Evolutionary conservation across 2,113 vertebrate species (phyloP).

Genomic region (Emydura subglobosa): DNA sequence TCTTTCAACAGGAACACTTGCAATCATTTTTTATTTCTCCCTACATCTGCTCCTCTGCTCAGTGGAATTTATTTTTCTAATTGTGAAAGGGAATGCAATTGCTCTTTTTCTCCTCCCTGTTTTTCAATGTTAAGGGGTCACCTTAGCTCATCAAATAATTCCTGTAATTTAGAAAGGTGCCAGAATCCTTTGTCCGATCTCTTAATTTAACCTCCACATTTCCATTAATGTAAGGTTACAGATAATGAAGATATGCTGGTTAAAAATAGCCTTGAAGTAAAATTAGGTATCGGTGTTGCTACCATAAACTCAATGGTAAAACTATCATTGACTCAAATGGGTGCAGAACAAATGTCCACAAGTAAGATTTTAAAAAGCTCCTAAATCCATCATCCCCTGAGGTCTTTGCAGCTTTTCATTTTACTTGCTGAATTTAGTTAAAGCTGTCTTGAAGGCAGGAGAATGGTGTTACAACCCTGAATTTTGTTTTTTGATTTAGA

Average conservation of each 20-base stretch:
- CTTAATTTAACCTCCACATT: background rate
- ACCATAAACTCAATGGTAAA: background rate
- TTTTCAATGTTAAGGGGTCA: background rate
- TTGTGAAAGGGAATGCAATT: background rate
- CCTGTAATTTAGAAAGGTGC: no score
- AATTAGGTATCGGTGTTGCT: background rate
- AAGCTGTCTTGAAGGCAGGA: no score
- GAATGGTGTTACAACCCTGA: no score
- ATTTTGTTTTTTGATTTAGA: no score
- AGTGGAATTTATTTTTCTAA: background rate
- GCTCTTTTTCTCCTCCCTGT: background rate
- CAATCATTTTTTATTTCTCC: background rate
- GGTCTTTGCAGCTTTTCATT: no score
- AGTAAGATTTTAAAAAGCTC: background rate
- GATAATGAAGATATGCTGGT: background rate
- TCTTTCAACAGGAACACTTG: background rate
- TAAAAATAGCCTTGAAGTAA: background rate
- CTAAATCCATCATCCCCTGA: background rate
- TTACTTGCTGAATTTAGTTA: no score
- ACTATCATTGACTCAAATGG: background rate
- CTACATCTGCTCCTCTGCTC: background rate
- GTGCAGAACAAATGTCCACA: background rate
- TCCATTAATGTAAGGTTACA: background rate
- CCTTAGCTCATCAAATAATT: accelerated
- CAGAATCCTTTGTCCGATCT: background rate